These are phyloP conservation scores for Amphiprion ocellaris DNA, from an alignment of 2,113 vertebrate species.

Conservation along the genomic window DNA sequence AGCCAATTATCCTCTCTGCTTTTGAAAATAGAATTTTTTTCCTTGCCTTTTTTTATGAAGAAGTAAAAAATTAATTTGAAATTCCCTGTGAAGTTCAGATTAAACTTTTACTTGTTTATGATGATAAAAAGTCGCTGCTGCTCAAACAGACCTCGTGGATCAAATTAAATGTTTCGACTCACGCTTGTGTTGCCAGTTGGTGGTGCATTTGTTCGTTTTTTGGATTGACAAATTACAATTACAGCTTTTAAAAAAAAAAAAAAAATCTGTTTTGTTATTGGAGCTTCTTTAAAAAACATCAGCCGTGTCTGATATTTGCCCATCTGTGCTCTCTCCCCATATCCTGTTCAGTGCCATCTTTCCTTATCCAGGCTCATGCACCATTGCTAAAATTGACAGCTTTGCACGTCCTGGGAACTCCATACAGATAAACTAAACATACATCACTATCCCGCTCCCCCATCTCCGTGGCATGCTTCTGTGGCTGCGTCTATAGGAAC, in stretches of 20 bases:
- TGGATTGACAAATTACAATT: slow-evolving; percentile 43
- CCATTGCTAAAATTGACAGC: slow-evolving; percentile 80
- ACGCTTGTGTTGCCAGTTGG: slow-evolving; percentile 29
- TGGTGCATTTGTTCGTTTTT: slow-evolving; percentile 37
- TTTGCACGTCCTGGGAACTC: slow-evolving; percentile 81
- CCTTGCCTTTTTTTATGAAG: slow-evolving; percentile 29
- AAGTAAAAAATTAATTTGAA: slow-evolving; percentile 49
- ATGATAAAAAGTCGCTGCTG: slow-evolving; percentile 27
- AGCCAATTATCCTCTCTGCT: slow-evolving; percentile 64
- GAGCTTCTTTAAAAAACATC: slow-evolving; percentile 64
- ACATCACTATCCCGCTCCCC: slow-evolving; percentile 34
- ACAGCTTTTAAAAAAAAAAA: slow-evolving; percentile 33
- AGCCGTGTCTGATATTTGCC: slow-evolving; percentile 65
- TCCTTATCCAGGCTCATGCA: slow-evolving; percentile 71
- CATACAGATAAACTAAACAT: slow-evolving; percentile 77
- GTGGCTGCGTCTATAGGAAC: slow-evolving; percentile 82
- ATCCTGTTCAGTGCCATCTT: slow-evolving; percentile 66
- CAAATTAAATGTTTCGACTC: slow-evolving; percentile 50
- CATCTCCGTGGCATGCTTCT: slow-evolving; percentile 76
- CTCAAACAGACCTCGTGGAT: slow-evolving; percentile 43
- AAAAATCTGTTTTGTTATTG: slow-evolving; percentile 39
- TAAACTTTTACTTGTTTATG: slow-evolving; percentile 66
- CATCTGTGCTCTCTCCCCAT: slow-evolving; percentile 71
- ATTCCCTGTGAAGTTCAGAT: slow-evolving; percentile 57
- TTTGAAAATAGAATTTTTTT: slow-evolving; percentile 56